A percentile compares a stretch with the other conserved stretches of the same genome.
Conservation (phyloP, 2,797 vertebrate genomes). For the Coccyzus lansbergi region DNA sequence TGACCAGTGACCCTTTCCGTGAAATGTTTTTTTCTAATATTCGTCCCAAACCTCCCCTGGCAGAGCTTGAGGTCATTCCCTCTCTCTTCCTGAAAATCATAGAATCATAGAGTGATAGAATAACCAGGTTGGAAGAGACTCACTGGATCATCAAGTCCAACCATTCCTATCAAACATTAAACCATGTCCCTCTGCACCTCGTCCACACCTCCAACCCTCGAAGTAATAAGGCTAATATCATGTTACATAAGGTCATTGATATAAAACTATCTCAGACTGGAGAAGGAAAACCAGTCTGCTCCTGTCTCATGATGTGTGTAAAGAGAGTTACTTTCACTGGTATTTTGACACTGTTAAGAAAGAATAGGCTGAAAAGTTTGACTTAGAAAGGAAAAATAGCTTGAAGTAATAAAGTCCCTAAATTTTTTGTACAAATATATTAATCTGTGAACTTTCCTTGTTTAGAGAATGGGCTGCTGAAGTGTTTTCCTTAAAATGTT, state of each 20-base stretch:
- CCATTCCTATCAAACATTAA: too few species aligned
- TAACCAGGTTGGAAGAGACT: too few species aligned
- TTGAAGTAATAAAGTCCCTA: not conserved
- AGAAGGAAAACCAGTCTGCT: not conserved
- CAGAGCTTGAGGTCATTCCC: too few species aligned
- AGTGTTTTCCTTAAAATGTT: not conserved
- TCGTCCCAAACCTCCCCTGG: too few species aligned
- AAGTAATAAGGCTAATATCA: not conserved
- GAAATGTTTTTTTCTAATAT: too few species aligned
- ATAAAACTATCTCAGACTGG: not conserved
- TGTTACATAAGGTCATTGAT: not conserved
- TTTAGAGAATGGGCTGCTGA: not conserved
- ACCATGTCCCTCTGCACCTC: too few species aligned
- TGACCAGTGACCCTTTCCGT: too few species aligned
- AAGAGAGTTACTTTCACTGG: not conserved
- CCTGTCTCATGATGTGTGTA: not conserved
- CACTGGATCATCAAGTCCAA: too few species aligned
- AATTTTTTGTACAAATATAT: not conserved
- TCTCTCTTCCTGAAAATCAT: too few species aligned
- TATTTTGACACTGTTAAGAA: not conserved
- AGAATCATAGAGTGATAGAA: too few species aligned
- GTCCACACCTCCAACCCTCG: accelerated
- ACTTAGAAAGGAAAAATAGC: not conserved
- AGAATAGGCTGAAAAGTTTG: not conserved
- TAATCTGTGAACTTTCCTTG: not conserved